A percentile compares a stretch with the other conserved stretches of the same genome.
Conservation (phyloP, 2,797 vertebrate species). For the Eupleurogrammus muticus region DNA sequence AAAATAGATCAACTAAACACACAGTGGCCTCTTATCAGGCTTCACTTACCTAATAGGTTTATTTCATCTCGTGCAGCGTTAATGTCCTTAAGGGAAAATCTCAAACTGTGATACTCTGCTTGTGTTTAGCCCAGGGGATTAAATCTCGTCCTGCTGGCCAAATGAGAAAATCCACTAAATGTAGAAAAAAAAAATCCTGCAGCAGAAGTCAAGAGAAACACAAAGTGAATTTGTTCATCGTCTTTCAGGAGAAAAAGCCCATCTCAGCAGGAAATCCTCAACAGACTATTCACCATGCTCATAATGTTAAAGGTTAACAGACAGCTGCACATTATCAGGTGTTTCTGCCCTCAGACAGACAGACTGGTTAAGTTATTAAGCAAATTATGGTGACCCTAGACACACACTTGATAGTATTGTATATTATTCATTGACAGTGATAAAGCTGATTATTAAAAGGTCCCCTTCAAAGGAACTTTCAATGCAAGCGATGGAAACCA, state of each 20-base stretch:
- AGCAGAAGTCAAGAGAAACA: slow-evolving; percentile 14
- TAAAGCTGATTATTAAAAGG: too few relatives aligned
- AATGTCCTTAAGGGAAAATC: slow-evolving; percentile 44
- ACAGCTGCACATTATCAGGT: too few relatives aligned
- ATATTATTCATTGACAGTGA: too few relatives aligned
- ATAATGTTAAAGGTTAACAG: too few relatives aligned
- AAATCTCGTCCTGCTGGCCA: slow-evolving; percentile 54
- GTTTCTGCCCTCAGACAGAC: too few relatives aligned
- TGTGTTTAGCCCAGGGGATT: slow-evolving; percentile 58
- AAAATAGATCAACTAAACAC: slow-evolving; percentile 40
- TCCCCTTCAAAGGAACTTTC: too few relatives aligned
- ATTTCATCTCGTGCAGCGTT: slow-evolving; percentile 34
- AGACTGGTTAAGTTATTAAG: too few relatives aligned
- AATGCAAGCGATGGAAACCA: too few relatives aligned
- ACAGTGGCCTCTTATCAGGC: slow-evolving; percentile 26
- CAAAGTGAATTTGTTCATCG: not conserved
- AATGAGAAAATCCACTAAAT: slow-evolving; percentile 64
- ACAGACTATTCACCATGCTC: not conserved
- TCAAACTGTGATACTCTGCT: slow-evolving; percentile 46
- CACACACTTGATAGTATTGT: too few relatives aligned
- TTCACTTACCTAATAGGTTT: slow-evolving; percentile 45
- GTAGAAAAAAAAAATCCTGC: slow-evolving; percentile 28
- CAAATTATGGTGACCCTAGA: too few relatives aligned
- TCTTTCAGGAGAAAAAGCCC: not conserved
- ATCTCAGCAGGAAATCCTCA: not conserved